Evolutionary conservation across 2,113 vertebrate genomes (phyloP), one percentile per base, ranked within the genome.

Genomic region (Dicaeum eximium): DNA sequence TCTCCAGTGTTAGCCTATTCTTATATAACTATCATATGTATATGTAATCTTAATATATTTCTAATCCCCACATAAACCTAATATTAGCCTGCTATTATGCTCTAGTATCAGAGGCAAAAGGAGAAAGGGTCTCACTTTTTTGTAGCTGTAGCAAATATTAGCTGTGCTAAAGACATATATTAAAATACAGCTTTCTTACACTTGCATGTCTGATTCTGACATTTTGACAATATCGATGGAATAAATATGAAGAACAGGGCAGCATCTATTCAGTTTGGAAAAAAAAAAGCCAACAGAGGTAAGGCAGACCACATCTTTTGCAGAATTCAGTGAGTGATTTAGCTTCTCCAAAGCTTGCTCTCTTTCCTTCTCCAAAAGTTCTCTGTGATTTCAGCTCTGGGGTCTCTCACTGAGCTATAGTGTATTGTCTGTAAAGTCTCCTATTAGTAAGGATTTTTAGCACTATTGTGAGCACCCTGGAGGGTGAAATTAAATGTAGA

Each of bases 401-500:
- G 8, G 38, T 72, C 54, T 85, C 79, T 86, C 45, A 35, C 44
- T 69, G 60, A 92, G 66, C 58, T 80, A 28, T 19, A 61, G 30
- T 42, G 38, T 69, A 61, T 82, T 92, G 67, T 71, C 74, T 85
- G 56, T 86, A 92, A 93, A 95, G 24, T 70, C 74, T 93, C 42
- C 19, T 65, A 69, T 91, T 96, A 90, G 87, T 64, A 81, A 93
- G 79, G 78, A 80, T 82, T 87, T 97, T 93, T 65, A 96, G 51
- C 70, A 91, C 54, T 89, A 61, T 44, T 48, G 37, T 50, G 28
- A 85, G 54, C 48, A 94, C 62, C 78, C 83, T 85, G 70, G 70
- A 95, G 91, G 35, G 73, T 82, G 64, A 91, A 92, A 97, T 96
- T 95, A 94, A 95, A 94, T 85, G 92, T 78, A 83, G 91, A 87